phyloP scores from a whole-genome alignment of 1,140 invertebrate genomes.

The Platyscapa corneri region DNA sequence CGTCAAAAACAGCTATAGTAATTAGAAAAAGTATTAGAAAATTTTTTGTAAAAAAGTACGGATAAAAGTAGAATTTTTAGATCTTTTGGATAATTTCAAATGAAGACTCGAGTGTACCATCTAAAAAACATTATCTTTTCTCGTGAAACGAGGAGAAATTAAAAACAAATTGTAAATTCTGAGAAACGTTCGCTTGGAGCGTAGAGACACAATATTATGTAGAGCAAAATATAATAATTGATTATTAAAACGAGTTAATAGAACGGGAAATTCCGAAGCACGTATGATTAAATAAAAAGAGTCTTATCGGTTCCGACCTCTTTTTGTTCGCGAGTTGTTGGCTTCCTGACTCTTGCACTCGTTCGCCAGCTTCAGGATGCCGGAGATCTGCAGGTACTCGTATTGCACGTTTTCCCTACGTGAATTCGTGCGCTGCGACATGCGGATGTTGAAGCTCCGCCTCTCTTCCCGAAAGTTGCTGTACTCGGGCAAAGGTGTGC shows the following conservation, averaged over 20 bases:
- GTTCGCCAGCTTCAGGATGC: conserved; percentile 71
- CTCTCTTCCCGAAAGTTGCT: conserved; percentile 65
- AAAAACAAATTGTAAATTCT: too few relatives aligned
- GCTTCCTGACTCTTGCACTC: conserved; percentile 55
- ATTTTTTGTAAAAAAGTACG: too few relatives aligned
- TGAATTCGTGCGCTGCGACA: conserved; percentile 74
- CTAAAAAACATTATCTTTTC: too few relatives aligned
- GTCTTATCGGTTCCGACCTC: background rate
- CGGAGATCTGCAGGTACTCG: conserved; percentile 76
- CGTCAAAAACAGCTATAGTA: background rate
- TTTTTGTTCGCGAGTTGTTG: background rate
- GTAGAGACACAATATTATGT: too few relatives aligned
- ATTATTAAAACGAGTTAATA: background rate
- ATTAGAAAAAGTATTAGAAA: too few relatives aligned
- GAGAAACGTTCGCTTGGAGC: too few relatives aligned
- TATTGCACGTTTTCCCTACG: conserved; percentile 76
- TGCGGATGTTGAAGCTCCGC: conserved; percentile 77
- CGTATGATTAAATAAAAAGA: background rate
- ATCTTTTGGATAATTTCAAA: too few relatives aligned
- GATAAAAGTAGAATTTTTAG: too few relatives aligned
- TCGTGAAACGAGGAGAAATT: too few relatives aligned
- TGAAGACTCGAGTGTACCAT: too few relatives aligned
- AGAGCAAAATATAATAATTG: background rate
- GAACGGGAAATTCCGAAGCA: background rate
- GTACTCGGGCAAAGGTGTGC: conserved; percentile 60